Percentiles rank a stretch among this genome's conserved stretches.
These are phyloP conservation scores for Zaprionus vittiger DNA, from an alignment of 1,140 invertebrate species.

Conservation along the genomic window DNA sequence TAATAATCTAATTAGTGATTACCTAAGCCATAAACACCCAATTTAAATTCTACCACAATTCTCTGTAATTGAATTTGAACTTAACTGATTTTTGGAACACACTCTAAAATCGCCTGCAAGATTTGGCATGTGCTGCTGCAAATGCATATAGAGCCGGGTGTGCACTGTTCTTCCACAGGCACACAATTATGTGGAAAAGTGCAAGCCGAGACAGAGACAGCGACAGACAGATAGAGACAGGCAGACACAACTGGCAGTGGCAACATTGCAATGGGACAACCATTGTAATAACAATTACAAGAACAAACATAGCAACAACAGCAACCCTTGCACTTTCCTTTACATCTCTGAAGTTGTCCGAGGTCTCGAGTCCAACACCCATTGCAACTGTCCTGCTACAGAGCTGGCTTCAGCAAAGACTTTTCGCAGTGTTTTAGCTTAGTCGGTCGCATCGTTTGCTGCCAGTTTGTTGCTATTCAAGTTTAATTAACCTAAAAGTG, in stretches of 20 bases:
- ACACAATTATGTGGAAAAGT: constrained; percentile 77
- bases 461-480: constrained; percentile 74
- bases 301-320: constrained; percentile 24
- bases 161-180: constrained; percentile 56
- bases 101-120: background rate
- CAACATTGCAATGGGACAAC: constrained; percentile 65
- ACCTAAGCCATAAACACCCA: no score
- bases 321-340: constrained; percentile 35
- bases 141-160: constrained; percentile 26
- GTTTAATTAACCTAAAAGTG: constrained; percentile 82
- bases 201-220: constrained; percentile 53
- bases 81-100: background rate
- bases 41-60: no score
- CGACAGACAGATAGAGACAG: background rate
- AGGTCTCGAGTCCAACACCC: background rate
- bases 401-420: background rate
- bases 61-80: background rate
- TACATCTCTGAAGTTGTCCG: constrained; percentile 28
- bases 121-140: constrained; percentile 56
- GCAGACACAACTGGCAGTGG: constrained; percentile 52
- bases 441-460: constrained; percentile 59
- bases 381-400: background rate
- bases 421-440: constrained; percentile 61
- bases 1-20: no score
- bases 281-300: constrained; percentile 80